These are phyloP conservation scores for Drosophila jambulina DNA, from an alignment of 1,140 invertebrate genomes.

Conservation along the genomic window DNA sequence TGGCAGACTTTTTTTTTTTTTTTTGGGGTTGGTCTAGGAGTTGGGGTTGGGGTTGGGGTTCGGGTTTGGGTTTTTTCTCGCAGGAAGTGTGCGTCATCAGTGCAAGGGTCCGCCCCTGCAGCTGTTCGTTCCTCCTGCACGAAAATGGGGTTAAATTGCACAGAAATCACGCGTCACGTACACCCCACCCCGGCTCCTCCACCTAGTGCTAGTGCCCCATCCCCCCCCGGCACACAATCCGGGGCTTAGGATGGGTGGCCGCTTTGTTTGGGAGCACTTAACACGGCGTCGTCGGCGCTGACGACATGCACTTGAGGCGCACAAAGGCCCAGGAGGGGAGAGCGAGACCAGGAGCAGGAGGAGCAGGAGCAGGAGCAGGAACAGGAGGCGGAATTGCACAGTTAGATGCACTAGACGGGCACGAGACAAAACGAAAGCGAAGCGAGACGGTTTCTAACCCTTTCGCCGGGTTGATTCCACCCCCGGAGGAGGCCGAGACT, in stretches of 20 bases:
- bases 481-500: conserved; percentile 21
- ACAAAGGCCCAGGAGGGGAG: conserved; percentile 56
- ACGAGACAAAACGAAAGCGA: conserved; percentile 65
- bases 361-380: background rate
- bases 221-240: background rate
- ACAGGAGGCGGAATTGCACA: conserved; percentile 33
- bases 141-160: conserved; percentile 84
- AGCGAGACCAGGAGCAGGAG: background rate
- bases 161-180: conserved; percentile 69
- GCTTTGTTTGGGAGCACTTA: conserved; percentile 81
- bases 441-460: conserved; percentile 58
- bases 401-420: conserved; percentile 81
- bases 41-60: background rate
- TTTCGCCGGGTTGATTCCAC: conserved; percentile 18
- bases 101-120: conserved; percentile 38
- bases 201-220: conserved; percentile 1
- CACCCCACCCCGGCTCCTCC: conserved; percentile 3
- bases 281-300: conserved; percentile 68
- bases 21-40: background rate
- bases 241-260: background rate
- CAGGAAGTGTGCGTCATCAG: conserved; percentile 33
- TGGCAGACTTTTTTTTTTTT: conserved; percentile 4
- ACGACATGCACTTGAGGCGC: conserved; percentile 84
- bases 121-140: conserved; percentile 23
- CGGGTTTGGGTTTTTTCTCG: background rate